Base-by-base conservation (phyloP, 2,888 invertebrate genomes). In the Busseola fusca region DNA sequence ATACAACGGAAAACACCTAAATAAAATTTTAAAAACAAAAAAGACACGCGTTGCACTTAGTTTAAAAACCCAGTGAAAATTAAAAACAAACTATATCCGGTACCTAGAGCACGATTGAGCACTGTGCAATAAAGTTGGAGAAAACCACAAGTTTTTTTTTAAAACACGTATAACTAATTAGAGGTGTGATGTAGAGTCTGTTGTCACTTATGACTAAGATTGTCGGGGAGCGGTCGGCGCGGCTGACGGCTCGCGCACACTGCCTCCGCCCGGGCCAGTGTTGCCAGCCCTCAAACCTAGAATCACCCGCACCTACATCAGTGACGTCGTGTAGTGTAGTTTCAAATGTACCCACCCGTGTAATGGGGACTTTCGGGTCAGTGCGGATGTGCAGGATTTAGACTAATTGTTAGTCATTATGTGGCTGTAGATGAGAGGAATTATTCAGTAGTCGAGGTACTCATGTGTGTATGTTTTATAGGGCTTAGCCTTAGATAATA, bases 221-320 rank as follows among this genome's bases (percentile, higher is more conserved):
- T 86, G 90, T 83, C 82, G 82, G 81, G 84, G 81, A 86, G 87
- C 94, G 94, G 88, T 90, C 90, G 91, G 90, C 91, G 91, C 92
- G 91, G 91, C 86, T 76, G 88, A 82, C 86, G 89, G 86, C 91
- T 93, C 94, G 95, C 95, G 95, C 93, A 93, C 89, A 95, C 95
- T 95, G 95, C 91, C 94, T 92, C 91, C 91, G 93, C 95, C 95
- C 95, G 94, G 94, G 94, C 85, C 69, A 59, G 91, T 88, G 92
- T 93, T 95, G 91, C 93, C 93, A 89, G 81, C 78, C 76, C 70
- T 75, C 80, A 89, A 54, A 40, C 30, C 14, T 40, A 48, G 21
- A 73, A 76, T n/a, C 70, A 80, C 80, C 78, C 74, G 68, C 78
- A 72, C 62, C 69, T 54, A 67, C 27, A 27, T 60, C 64, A 45